Percentiles rank a stretch among this genome's conserved stretches.
Evolutionary conservation across 2,797 vertebrate genomes (phyloP).

Genomic region (Oreonectes daqikongensis): DNA sequence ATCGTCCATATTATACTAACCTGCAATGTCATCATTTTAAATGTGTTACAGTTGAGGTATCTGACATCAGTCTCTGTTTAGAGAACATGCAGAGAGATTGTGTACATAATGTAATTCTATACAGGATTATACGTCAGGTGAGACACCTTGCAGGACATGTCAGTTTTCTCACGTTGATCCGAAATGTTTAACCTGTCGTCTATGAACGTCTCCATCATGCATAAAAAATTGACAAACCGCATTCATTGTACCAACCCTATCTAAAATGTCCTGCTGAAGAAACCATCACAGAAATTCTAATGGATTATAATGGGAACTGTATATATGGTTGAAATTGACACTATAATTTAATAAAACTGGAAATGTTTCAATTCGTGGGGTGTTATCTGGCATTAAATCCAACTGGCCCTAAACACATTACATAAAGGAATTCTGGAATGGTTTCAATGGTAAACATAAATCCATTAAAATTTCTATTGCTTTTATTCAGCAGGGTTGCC

Average conservation of each 20-base stretch:
- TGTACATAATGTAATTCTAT: conserved; percentile 19
- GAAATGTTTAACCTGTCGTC: not conserved
- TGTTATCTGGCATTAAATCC: too few relatives aligned
- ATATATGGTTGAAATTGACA: too few relatives aligned
- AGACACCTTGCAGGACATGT: not conserved
- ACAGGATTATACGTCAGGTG: conserved; percentile 16
- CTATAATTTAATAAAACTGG: too few relatives aligned
- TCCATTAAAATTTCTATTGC: too few relatives aligned
- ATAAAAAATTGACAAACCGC: conserved; percentile 43
- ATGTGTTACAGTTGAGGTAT: conserved; percentile 42
- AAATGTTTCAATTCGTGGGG: too few relatives aligned
- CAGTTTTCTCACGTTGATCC: not conserved
- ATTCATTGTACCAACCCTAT: conserved; percentile 40
- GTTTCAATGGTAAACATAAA: too few relatives aligned
- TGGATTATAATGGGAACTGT: not conserved
- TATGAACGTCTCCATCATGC: conserved; percentile 16
- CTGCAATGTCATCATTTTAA: conserved; percentile 30
- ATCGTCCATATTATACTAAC: conserved; percentile 35
- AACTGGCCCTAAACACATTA: too few relatives aligned
- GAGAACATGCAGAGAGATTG: conserved; percentile 26
- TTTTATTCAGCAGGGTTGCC: not conserved
- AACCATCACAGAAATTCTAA: not conserved
- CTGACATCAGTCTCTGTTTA: conserved; percentile 39
- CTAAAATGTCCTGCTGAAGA: conserved; percentile 6
- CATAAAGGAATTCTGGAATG: too few relatives aligned